phyloP scores from a whole-genome alignment of 1,140 invertebrate species.

The Drosophila nikananu region DNA sequence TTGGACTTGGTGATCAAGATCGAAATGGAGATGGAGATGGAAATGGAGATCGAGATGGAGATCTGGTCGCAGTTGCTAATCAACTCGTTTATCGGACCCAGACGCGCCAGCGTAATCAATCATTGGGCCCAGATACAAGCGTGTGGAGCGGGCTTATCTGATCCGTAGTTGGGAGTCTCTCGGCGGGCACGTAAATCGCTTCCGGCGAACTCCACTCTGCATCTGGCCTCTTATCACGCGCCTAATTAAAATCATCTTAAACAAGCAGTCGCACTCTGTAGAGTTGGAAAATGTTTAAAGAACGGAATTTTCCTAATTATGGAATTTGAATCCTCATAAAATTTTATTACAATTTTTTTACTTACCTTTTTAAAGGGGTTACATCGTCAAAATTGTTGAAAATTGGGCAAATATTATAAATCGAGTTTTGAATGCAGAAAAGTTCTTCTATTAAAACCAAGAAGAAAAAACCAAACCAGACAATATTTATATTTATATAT shows the following conservation, averaged over 20 bases:
- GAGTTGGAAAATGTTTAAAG: no score
- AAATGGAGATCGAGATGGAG: conserved; percentile 15
- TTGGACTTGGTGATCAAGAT: conserved; percentile 21
- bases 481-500: no score
- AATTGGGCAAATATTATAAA: no score
- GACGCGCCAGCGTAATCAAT: conserved; percentile 63
- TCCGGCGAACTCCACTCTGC: conserved; percentile 49
- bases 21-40: neutral
- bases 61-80: conserved; percentile 50
- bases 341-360: no score
- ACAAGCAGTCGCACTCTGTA: neutral
- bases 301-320: no score
- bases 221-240: conserved; percentile 34
- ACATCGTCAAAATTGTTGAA: no score
- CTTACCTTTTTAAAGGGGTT: no score
- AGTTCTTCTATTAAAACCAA: no score
- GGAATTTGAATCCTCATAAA: no score
- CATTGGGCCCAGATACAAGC: conserved; percentile 41
- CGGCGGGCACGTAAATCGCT: conserved; percentile 49
- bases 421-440: no score
- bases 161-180: conserved; percentile 39
- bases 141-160: conserved; percentile 54
- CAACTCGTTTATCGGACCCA: conserved; percentile 56
- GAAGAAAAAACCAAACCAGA: no score
- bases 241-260: conserved; percentile 24